Evolutionary conservation across 2,888 invertebrate genomes (phyloP).

Genomic region (Pachydiplax longipennis): DNA sequence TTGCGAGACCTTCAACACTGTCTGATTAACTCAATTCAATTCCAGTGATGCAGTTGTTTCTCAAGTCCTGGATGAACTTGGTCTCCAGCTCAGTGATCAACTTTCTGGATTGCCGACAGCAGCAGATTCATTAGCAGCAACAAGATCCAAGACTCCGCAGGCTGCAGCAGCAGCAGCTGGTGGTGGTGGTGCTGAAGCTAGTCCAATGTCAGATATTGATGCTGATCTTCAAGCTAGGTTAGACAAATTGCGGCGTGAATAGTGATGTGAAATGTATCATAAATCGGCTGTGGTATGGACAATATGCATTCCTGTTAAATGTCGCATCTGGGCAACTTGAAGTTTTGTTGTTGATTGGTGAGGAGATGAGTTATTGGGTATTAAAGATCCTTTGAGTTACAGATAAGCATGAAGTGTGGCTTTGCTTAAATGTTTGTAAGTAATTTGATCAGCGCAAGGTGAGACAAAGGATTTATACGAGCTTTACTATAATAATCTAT

Average conservation of each 20-base stretch:
- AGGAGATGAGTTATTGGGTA: no score
- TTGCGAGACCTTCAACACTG: no score
- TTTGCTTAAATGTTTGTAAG: no score
- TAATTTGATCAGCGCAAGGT: no score
- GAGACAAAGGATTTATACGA: no score
- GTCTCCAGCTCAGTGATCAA: constrained; percentile 92
- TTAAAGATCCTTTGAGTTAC: no score
- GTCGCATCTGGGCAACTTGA: no score
- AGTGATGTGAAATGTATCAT: constrained; percentile 53
- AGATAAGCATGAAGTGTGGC: no score
- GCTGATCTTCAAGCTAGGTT: constrained; percentile 96
- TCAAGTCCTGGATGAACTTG: constrained; percentile 97
- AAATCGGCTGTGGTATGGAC: not conserved
- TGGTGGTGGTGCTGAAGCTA: constrained; percentile 62
- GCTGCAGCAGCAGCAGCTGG: constrained; percentile 65
- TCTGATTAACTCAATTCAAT: constrained; percentile 50
- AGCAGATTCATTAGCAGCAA: constrained; percentile 65
- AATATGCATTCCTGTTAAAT: not conserved
- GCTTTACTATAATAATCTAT: no score
- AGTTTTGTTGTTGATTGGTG: no score
- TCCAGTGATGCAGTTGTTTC: constrained; percentile 90
- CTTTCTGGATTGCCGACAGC: constrained; percentile 85
- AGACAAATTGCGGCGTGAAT: constrained; percentile 92
- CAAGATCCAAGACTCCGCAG: constrained; percentile 69
- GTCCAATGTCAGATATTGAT: constrained; percentile 80